Evolutionary conservation across 2,113 vertebrate genomes (phyloP).

Genomic region (Colius striatus): DNA sequence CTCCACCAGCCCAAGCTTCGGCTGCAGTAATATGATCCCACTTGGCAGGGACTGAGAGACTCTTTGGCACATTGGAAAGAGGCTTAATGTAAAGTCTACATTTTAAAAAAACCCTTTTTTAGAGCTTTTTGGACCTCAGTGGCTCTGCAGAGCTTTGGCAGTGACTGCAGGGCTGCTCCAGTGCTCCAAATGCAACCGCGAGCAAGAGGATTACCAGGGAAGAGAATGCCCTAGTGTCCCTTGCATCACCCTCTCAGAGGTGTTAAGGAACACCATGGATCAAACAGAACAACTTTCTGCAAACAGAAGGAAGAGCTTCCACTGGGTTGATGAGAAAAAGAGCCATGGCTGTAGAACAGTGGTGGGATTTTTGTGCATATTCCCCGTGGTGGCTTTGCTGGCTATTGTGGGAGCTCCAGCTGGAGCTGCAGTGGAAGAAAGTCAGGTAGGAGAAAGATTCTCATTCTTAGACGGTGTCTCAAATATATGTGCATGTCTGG

Average conservation of each 20-base stretch:
- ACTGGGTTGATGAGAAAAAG: not conserved
- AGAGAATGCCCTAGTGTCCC: not conserved
- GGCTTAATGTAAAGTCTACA: slow-evolving; percentile 61
- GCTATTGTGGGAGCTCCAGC: not conserved
- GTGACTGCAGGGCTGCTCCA: not conserved
- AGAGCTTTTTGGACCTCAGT: not conserved
- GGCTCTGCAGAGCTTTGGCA: slow-evolving; percentile 22
- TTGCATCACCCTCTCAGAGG: not conserved
- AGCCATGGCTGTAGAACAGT: not conserved
- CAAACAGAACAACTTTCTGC: not conserved
- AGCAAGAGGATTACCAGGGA: not conserved
- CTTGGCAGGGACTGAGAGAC: slow-evolving; percentile 65
- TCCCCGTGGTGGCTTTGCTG: slow-evolving; percentile 39
- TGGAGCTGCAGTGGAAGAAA: not conserved
- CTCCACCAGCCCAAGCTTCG: slow-evolving; percentile 49
- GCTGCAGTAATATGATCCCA: slow-evolving; percentile 65
- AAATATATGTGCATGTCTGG: too few relatives aligned
- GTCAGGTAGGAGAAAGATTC: slow-evolving; percentile 45
- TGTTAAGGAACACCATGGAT: not conserved
- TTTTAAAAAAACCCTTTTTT: not conserved
- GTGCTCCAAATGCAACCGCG: slow-evolving; percentile 7
- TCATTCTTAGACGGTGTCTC: not conserved
- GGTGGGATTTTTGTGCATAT: not conserved
- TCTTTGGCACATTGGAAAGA: slow-evolving; percentile 52
- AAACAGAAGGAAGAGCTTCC: not conserved